Conservation (phyloP, 2,888 invertebrate species). For the Aleiodes leptofemur region DNA sequence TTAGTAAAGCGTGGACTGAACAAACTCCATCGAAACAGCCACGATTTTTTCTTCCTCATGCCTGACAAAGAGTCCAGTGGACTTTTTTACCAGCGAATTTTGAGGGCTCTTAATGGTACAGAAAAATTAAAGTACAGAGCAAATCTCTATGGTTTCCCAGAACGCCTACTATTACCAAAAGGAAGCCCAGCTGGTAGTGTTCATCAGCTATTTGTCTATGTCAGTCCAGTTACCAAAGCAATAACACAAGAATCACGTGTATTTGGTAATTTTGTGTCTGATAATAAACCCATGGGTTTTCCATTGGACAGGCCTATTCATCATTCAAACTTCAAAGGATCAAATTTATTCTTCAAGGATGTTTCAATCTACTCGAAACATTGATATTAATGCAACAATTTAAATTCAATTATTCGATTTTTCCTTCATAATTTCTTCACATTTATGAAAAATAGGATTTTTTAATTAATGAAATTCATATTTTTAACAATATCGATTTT, state of each 20-base stretch:
- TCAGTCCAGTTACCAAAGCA: conserved; percentile 77
- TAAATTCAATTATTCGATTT: conserved; percentile 5
- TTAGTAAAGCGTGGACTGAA: conserved; percentile 81
- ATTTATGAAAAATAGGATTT: no score
- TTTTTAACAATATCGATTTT: no score
- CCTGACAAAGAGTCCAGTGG: conserved; percentile 76
- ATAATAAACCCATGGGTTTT: conserved; percentile 83
- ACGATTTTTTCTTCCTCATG: conserved; percentile 81
- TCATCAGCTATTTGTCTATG: conserved; percentile 81
- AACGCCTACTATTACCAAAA: conserved; percentile 83
- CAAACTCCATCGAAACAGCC: conserved; percentile 81
- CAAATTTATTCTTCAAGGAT: conserved; percentile 83
- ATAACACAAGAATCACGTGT: conserved; percentile 74
- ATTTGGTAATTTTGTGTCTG: conserved; percentile 75
- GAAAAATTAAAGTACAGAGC: conserved; percentile 75
- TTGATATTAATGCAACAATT: conserved; percentile 65
- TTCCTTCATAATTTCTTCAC: no score
- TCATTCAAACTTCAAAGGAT: conserved; percentile 79
- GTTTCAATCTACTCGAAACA: conserved; percentile 81
- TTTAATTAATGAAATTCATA: no score
- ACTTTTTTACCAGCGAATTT: conserved; percentile 61
- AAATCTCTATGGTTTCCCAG: conserved; percentile 82
- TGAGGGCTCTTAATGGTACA: conserved; percentile 74
- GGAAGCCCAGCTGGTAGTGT: conserved; percentile 82
- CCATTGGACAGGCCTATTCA: conserved; percentile 84